These are phyloP conservation scores for Pungitius pungitius DNA, from an alignment of 2,113 vertebrate species.

Conservation along the genomic window DNA sequence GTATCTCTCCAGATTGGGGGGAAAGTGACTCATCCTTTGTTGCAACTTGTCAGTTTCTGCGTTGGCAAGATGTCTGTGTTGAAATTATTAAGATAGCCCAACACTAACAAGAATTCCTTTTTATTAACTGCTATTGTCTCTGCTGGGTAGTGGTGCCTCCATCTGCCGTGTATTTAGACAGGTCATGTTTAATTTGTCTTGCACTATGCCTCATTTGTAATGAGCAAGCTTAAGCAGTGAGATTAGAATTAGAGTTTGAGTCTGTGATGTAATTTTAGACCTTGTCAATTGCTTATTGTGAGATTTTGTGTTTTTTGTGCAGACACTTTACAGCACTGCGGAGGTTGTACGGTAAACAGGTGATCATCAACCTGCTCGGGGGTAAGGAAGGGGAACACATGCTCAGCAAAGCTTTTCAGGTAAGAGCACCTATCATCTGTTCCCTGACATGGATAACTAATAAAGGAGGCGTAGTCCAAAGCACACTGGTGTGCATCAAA, in stretches of 20 bases:
- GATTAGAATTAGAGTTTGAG: too few species aligned
- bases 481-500: background rate
- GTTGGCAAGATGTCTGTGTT: background rate
- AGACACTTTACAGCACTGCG: conserved; percentile 95
- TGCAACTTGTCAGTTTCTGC: background rate
- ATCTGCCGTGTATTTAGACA: background rate
- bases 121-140: conserved; percentile 2
- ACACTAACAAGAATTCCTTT: conserved; percentile 5
- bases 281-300: background rate
- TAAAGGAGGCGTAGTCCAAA: background rate
- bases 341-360: conserved; percentile 93
- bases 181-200: background rate
- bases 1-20: background rate
- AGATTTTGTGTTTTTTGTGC: conserved; percentile 43
- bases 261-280: background rate
- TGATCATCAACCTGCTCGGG: conserved; percentile 95
- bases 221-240: background rate
- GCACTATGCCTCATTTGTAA: background rate
- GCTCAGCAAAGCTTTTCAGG: conserved; percentile 99
- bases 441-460: background rate
- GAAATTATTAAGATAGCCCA: background rate
- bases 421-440: conserved; percentile 52
- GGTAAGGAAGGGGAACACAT: conserved; percentile 98
- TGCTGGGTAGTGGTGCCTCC: background rate
- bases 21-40: conserved; percentile 18